A percentile compares a stretch with the other conserved stretches of the same genome.
Conservation (phyloP, 2,888 invertebrate genomes). For the Drosophila nigricruria region DNA sequence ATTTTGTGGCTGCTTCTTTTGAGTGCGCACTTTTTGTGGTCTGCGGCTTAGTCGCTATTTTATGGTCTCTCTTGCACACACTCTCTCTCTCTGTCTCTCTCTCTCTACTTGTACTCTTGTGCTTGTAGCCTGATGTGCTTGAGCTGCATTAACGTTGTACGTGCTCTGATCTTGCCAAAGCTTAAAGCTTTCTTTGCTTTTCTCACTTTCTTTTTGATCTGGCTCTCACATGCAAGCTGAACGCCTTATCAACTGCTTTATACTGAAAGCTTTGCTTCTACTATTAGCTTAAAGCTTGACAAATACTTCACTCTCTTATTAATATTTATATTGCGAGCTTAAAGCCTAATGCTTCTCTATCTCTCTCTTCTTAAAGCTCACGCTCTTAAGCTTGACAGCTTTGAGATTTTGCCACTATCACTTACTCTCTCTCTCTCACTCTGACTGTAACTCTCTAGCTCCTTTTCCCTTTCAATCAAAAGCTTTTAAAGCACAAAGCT, state of each 20-base stretch:
- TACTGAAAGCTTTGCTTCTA: neutral
- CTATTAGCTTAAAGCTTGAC: neutral
- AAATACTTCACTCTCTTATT: neutral
- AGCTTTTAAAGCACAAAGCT: neutral
- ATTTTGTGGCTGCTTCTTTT: slow-evolving; percentile 48
- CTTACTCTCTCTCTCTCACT: neutral
- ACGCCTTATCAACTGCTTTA: neutral
- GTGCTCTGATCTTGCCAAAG: slow-evolving; percentile 13
- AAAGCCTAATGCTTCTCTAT: neutral
- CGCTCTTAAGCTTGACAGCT: neutral
- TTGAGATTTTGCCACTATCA: neutral
- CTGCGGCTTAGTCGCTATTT: slow-evolving; percentile 39
- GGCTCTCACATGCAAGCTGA: slow-evolving; percentile 1
- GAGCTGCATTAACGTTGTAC: slow-evolving; percentile 9
- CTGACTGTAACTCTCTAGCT: neutral
- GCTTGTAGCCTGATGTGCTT: slow-evolving; percentile 20
- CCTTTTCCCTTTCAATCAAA: neutral
- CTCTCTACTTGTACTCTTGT: slow-evolving; percentile 12
- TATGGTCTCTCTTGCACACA: slow-evolving; percentile 16
- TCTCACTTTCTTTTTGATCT: slow-evolving; percentile 13
- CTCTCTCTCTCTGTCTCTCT: slow-evolving; percentile 15
- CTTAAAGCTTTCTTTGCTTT: slow-evolving; percentile 4
- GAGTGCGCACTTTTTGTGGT: slow-evolving; percentile 34
- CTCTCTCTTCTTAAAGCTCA: neutral
- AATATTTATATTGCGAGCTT: neutral